A percentile compares a stretch with the other conserved stretches of the same genome.
These are phyloP conservation scores for Ptychochromis oligacanthus DNA, from an alignment of 2,113 vertebrate species.

Conservation along the genomic window DNA sequence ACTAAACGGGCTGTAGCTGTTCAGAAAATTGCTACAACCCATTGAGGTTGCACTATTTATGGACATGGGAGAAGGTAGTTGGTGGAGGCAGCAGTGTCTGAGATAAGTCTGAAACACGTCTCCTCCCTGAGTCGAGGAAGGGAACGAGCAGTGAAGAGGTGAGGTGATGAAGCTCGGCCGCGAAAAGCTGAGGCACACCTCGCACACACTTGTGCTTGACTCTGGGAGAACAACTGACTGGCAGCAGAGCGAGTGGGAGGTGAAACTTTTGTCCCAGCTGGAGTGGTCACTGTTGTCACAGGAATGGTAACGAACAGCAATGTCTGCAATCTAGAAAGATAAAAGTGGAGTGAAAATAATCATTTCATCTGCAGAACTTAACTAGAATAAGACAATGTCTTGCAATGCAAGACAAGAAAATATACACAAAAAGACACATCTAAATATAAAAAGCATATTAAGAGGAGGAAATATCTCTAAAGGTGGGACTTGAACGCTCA, in stretches of 20 bases:
- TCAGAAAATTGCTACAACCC: constrained; percentile 85
- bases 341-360: neutral
- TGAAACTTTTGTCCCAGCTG: neutral
- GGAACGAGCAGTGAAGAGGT: constrained; percentile 66
- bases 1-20: constrained; percentile 87
- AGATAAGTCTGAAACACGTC: constrained; percentile 83
- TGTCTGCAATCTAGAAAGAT: constrained; percentile 85
- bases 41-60: constrained; percentile 40
- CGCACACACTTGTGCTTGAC: constrained; percentile 84
- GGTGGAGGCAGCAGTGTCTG: constrained; percentile 80
- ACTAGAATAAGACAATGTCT: neutral
- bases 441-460: neutral
- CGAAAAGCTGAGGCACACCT: constrained; percentile 86
- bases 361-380: accelerated
- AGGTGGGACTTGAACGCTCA: neutral
- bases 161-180: constrained; percentile 36
- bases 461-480: neutral
- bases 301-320: constrained; percentile 91
- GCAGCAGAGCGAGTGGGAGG: constrained; percentile 81
- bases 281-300: constrained; percentile 68
- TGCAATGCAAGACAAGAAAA: neutral
- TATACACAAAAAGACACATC: neutral
- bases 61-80: constrained; percentile 54
- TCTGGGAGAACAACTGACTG: constrained; percentile 84
- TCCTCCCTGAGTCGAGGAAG: constrained; percentile 78